Evolutionary conservation across 2,113 vertebrate genomes (phyloP), one percentile per base, ranked within the genome.

Genomic region (Astatoreochromis straeleni): DNA sequence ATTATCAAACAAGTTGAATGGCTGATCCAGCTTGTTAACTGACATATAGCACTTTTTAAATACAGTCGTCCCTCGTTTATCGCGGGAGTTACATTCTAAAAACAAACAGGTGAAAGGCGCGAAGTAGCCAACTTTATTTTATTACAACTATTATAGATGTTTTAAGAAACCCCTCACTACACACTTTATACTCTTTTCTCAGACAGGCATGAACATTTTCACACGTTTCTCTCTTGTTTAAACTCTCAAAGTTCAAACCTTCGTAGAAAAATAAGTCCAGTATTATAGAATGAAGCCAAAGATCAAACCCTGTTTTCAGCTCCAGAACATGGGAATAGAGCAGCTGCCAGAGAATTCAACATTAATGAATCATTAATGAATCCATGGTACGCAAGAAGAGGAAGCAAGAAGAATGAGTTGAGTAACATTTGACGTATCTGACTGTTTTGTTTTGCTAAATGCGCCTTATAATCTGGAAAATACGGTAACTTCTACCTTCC

Each of bases 341-440:
- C 57, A 10, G 57, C 57, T 4, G 29, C 16, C 57, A 19, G 57
- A 60, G 29, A 33, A 60, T 60, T 33, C 57, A 60, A 60, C 57
- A 60, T 57, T 29, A 16, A 57, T 57, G 54, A 51, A n/a, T 51
- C 6, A 14, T 6, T 13, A 3, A 42, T n/a, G 51, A 55, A 24
- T 55, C 53, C 13, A 5, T 26, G 54, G 0, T 55, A 55, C 1
- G 6, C 1, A 55, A 24, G 45, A 0, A 16, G 42, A 45, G 13
- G 42, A 45, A 45, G 42, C 13, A 45, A 16, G 53, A 55, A 55
- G 54, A 55, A 1, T 7, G 1, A 54, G 1, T 21, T 55, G 54
- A 55, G 54, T 55, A 1, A 55, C 1, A 2, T 55, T 26, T 7
- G 54, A 14, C 21, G 26, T 7, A 26, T 55, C 6, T 55, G 53